phyloP scores from a whole-genome alignment of 2,113 vertebrate genomes.

The Anguilla japonica region DNA sequence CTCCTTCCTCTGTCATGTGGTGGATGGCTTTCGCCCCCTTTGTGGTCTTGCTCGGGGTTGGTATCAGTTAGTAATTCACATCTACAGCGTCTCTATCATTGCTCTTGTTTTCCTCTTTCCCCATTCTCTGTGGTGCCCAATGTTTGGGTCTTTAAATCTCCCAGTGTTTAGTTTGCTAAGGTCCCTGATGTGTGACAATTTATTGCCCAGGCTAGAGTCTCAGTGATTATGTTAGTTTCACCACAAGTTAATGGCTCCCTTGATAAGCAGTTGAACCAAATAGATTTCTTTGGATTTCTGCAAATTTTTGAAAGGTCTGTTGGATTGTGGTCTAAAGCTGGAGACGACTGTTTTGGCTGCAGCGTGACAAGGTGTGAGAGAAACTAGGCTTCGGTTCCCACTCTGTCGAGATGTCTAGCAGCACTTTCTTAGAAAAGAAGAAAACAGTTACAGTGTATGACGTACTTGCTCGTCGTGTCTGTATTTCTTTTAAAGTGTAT shows the following conservation, averaged over 20 bases:
- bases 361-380: background rate
- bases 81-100: background rate
- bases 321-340: background rate
- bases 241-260: background rate
- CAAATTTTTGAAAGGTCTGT: background rate
- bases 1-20: conserved; percentile 72
- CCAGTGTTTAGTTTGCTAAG: background rate
- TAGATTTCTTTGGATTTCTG: background rate
- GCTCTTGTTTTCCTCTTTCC: conserved; percentile 28
- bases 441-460: background rate
- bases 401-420: background rate
- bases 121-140: background rate
- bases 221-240: background rate
- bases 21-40: conserved; percentile 70
- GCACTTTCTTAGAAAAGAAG: background rate
- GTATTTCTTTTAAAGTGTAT: conserved; percentile 36
- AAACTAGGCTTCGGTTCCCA: background rate
- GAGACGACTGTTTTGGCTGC: background rate
- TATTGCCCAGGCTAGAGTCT: background rate
- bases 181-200: background rate
- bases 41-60: conserved; percentile 68
- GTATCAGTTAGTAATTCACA: conserved; percentile 34
- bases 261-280: background rate
- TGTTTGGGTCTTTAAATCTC: background rate
- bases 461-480: conserved; percentile 8